Conservation (phyloP, 2,797 vertebrate genomes). For the Hybognathus amarus region DNA sequence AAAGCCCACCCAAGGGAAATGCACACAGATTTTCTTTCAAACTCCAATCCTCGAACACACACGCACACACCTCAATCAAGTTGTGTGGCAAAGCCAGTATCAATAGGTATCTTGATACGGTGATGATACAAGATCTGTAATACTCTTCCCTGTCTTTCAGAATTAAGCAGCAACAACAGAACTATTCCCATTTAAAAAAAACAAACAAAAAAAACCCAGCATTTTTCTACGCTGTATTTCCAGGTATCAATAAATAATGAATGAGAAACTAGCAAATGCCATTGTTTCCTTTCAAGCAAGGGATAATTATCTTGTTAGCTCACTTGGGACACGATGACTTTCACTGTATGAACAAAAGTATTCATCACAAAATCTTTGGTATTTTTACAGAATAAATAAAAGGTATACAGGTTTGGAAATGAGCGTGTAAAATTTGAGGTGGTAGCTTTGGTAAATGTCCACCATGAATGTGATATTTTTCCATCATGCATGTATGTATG, state of each 20-base stretch:
- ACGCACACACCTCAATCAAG: background rate
- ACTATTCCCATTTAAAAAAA: background rate
- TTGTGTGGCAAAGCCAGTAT: slow-evolving; percentile 10
- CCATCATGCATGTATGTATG: background rate
- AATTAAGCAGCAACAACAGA: background rate
- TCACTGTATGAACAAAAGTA: background rate
- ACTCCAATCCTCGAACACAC: slow-evolving; percentile 34
- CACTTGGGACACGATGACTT: background rate
- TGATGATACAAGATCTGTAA: background rate
- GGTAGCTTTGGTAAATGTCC: background rate
- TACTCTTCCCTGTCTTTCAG: background rate
- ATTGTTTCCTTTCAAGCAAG: background rate
- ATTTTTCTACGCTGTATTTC: slow-evolving; percentile 1
- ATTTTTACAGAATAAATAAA: background rate
- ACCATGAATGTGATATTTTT: background rate
- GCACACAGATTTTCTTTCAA: slow-evolving; percentile 52
- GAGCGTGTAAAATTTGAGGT: background rate
- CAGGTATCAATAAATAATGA: background rate
- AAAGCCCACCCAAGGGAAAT: slow-evolving; percentile 51
- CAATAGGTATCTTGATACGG: slow-evolving; percentile 11
- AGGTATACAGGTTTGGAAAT: background rate
- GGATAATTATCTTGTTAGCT: background rate
- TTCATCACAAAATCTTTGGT: too few species aligned
- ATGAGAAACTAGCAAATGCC: slow-evolving; percentile 17
- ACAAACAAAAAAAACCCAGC: background rate